Conservation (phyloP, 2,888 invertebrate genomes). For the Agonopterix heracliana region DNA sequence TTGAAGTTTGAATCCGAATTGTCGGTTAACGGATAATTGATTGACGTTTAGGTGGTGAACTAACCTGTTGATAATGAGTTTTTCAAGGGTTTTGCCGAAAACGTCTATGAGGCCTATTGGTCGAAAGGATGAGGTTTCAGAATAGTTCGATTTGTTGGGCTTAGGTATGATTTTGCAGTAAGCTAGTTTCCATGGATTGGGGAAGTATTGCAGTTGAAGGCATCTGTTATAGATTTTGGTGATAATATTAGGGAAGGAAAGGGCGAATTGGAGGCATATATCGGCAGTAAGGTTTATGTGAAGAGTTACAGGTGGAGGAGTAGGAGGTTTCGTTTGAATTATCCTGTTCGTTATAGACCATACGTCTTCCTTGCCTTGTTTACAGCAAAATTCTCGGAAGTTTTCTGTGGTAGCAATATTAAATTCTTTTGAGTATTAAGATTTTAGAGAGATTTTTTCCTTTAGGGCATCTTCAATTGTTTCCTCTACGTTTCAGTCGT, state of each 20-base stretch:
- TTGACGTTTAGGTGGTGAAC: background rate
- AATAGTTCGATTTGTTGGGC: conserved; percentile 13
- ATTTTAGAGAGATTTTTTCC: background rate
- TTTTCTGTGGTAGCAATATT: conserved; percentile 2
- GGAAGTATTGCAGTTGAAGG: conserved; percentile 6
- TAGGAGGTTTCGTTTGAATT: conserved; percentile 5
- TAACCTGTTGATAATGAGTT: conserved; percentile 6
- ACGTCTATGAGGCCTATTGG: conserved; percentile 18
- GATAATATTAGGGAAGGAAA: background rate
- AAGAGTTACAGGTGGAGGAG: conserved; percentile 1
- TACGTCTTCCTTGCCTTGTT: conserved; percentile 14
- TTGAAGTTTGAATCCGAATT: conserved; percentile 19
- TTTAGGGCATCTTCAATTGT: background rate
- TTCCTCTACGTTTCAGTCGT: background rate
- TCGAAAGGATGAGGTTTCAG: conserved; percentile 11
- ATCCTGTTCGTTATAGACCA: conserved; percentile 15
- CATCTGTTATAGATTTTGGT: conserved; percentile 2
- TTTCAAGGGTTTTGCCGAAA: conserved; percentile 18
- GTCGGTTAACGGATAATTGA: background rate
- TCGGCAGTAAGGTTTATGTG: conserved; percentile 19
- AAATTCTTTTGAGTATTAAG: background rate
- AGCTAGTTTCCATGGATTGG: conserved; percentile 17
- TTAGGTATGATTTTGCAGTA: conserved; percentile 21
- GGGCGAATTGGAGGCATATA: conserved; percentile 9
- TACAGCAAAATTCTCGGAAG: no score